Percentiles rank a stretch among this genome's conserved stretches.
Conservation (phyloP, 2,888 invertebrate species). For the Hirtodrosophila trivittata region DNA sequence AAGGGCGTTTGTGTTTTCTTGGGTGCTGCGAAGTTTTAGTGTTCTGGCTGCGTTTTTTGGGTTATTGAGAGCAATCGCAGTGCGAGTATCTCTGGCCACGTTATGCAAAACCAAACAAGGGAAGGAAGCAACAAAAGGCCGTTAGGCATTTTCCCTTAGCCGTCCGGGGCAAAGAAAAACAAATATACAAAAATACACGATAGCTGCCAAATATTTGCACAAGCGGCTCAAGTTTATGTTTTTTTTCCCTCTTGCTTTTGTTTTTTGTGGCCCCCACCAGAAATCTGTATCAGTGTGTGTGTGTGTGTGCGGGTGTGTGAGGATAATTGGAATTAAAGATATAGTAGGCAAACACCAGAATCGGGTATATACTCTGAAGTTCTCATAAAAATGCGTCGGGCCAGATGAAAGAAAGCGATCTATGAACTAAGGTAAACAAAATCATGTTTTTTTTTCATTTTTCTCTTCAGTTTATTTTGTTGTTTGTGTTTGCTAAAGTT, state of each 20-base stretch:
- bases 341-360: conserved; percentile 38
- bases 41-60: not conserved
- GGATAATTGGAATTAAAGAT: conserved; percentile 75
- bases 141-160: conserved; percentile 9
- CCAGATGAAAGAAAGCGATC: conserved; percentile 70
- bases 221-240: conserved; percentile 23
- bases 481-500: conserved; percentile 70
- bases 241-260: not conserved
- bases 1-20: conserved; percentile 34
- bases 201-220: conserved; percentile 40
- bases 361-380: conserved; percentile 15
- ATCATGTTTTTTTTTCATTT: conserved; percentile 34
- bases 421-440: conserved; percentile 57
- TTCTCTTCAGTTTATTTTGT: conserved; percentile 35
- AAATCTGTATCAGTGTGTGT: conserved; percentile 19
- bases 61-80: conserved; percentile 22
- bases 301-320: conserved; percentile 32
- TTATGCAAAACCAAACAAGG: conserved; percentile 20
- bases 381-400: conserved; percentile 42
- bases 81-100: conserved; percentile 12
- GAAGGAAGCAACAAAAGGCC: conserved; percentile 24
- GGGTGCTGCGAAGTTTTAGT: conserved; percentile 6
- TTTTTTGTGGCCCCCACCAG: conserved; percentile 11
- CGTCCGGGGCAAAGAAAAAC: not conserved
- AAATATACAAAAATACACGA: conserved; percentile 18